Percentiles rank a stretch among this genome's conserved stretches.
Conservation (phyloP, 2,113 vertebrate genomes). For the Oryzias melastigma region DNA sequence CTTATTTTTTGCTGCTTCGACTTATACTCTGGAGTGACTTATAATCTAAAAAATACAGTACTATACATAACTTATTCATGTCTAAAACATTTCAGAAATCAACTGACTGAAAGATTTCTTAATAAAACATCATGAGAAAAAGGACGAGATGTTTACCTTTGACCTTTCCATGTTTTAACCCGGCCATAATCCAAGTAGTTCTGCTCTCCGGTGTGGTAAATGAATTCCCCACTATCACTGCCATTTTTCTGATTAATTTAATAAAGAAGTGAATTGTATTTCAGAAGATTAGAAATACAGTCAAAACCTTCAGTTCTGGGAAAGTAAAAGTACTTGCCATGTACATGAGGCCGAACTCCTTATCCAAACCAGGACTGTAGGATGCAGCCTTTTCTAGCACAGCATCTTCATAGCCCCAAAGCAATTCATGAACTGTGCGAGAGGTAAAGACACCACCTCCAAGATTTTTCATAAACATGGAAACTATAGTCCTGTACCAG, state of each 20-base stretch:
- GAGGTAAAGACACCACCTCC: conserved; percentile 76
- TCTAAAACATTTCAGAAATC: too few relatives aligned
- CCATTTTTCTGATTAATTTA: conserved; percentile 86
- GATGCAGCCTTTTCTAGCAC: conserved; percentile 69
- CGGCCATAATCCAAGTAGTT: conserved; percentile 88
- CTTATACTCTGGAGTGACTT: too few relatives aligned
- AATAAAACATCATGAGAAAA: conserved; percentile 14
- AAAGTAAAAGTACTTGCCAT: conserved; percentile 72
- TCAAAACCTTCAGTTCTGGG: too few relatives aligned
- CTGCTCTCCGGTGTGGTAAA: conserved; percentile 85
- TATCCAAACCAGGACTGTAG: conserved; percentile 65
- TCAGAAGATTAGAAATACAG: too few relatives aligned
- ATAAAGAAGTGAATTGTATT: conserved; percentile 1
- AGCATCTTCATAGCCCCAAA: conserved; percentile 92
- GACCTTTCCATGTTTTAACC: conserved; percentile 87
- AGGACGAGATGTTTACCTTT: conserved; percentile 76
- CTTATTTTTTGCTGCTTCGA: too few relatives aligned
- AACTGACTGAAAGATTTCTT: background rate
- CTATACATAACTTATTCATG: too few relatives aligned
- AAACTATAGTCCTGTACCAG: conserved; percentile 10
- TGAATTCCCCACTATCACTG: conserved; percentile 84
- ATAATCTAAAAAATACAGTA: too few relatives aligned
- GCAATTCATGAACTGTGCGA: conserved; percentile 80
- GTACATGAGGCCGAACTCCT: conserved; percentile 86
- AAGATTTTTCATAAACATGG: conserved; percentile 38